A percentile compares a stretch with the other conserved stretches of the same genome.
Evolutionary conservation across 1,140 invertebrate genomes (phyloP).

Genomic region (Lucilia cuprina): DNA sequence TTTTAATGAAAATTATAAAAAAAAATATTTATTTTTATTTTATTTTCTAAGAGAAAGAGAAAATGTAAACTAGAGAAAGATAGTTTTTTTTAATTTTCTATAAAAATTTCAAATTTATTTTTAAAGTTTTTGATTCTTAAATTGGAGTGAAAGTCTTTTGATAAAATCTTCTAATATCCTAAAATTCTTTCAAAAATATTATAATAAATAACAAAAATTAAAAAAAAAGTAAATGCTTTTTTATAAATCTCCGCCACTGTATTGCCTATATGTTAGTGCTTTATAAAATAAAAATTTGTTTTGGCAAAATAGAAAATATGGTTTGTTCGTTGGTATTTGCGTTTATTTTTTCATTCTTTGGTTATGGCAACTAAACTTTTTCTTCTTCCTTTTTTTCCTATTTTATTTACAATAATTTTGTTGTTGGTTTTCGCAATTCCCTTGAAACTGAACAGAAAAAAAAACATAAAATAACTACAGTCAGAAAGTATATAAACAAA

Average conservation of each 20-base stretch:
- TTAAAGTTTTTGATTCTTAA: too few species aligned
- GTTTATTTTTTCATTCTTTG: background rate
- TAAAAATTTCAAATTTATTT: too few species aligned
- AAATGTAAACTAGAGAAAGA: too few species aligned
- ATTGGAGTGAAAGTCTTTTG: too few species aligned
- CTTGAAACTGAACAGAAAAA: background rate
- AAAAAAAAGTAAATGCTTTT: background rate
- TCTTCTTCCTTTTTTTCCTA: background rate
- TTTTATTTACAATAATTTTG: background rate
- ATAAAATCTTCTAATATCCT: too few species aligned
- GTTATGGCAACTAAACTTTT: background rate
- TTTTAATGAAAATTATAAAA: too few species aligned
- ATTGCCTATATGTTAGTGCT: background rate
- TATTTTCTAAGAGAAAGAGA: too few species aligned
- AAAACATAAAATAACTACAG: background rate
- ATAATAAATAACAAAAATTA: too few species aligned
- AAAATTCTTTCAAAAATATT: too few species aligned
- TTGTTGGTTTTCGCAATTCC: background rate
- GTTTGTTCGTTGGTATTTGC: background rate
- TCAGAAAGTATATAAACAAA: background rate
- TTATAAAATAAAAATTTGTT: background rate
- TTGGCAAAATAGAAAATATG: constrained; percentile 4
- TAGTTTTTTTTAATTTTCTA: too few species aligned
- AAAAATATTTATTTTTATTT: too few species aligned
- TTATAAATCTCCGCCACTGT: background rate